Conservation (phyloP, 2,888 invertebrate genomes). For the Cancer borealis region DNA sequence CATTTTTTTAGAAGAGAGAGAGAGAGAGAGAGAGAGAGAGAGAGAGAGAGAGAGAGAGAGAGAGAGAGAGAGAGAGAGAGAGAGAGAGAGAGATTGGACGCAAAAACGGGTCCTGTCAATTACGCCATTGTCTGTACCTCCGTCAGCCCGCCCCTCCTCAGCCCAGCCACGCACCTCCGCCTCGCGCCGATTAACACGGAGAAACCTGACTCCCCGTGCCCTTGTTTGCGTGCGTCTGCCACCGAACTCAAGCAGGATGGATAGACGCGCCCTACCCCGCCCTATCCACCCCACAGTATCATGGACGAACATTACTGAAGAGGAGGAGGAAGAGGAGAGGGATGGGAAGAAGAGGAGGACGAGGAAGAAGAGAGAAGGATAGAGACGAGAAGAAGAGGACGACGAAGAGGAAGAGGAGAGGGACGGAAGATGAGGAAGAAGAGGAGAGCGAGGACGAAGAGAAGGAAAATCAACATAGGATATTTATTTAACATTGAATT, state of each 20-base stretch:
- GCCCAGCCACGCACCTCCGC: slow-evolving; percentile 21
- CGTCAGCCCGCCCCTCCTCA: not conserved
- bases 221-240: slow-evolving; percentile 22
- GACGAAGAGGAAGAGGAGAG: not conserved
- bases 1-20: slow-evolving; percentile 22
- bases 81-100: not conserved
- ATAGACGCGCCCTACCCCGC: slow-evolving; percentile 7
- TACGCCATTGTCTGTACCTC: not conserved
- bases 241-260: slow-evolving; percentile 37
- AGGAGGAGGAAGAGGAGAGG: not conserved
- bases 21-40: not conserved
- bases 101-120: slow-evolving; percentile 33
- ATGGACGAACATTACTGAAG: not conserved
- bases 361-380: not conserved
- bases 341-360: not conserved
- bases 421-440: not conserved
- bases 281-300: not conserved
- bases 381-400: not conserved
- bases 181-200: slow-evolving; percentile 3
- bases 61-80: slow-evolving; percentile 55
- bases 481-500: not conserved
- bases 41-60: slow-evolving; percentile 43
- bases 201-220: slow-evolving; percentile 16
- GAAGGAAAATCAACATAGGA: not conserved
- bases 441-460: not conserved